phyloP scores from a whole-genome alignment of 2,888 invertebrate genomes.

The Anthophora plumipes region DNA sequence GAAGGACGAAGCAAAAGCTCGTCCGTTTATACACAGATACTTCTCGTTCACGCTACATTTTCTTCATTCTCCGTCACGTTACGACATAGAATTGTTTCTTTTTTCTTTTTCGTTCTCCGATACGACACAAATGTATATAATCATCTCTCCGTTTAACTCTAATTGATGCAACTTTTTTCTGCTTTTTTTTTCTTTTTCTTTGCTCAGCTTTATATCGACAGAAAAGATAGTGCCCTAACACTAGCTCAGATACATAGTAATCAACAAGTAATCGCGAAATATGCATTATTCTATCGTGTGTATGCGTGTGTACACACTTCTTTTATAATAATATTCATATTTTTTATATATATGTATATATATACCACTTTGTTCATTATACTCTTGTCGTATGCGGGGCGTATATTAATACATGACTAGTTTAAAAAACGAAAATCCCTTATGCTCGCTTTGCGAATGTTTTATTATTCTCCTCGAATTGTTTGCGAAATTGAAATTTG shows the following conservation, averaged over 20 bases:
- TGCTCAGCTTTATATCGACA: slow-evolving; percentile 6
- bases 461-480: neutral
- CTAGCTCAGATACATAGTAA: slow-evolving; percentile 72
- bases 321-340: slow-evolving; percentile 45
- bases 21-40: neutral
- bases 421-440: slow-evolving; percentile 72
- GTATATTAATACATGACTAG: slow-evolving; percentile 78
- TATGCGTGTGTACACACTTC: slow-evolving; percentile 53
- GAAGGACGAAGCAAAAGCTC: slow-evolving; percentile 23
- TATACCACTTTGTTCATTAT: slow-evolving; percentile 63
- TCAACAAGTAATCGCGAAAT: slow-evolving; percentile 76
- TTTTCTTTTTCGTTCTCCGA: neutral
- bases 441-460: slow-evolving; percentile 60
- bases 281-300: slow-evolving; percentile 65
- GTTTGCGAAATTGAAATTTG: slow-evolving; percentile 13
- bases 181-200: too few relatives aligned
- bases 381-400: slow-evolving; percentile 54
- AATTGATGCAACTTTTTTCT: slow-evolving; percentile 16
- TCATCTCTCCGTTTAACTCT: slow-evolving; percentile 11
- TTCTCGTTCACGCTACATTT: neutral
- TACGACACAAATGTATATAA: slow-evolving; percentile 23
- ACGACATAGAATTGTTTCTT: slow-evolving; percentile 11
- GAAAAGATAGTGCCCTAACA: slow-evolving; percentile 70
- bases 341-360: slow-evolving; percentile 60
- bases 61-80: neutral